Evolutionary conservation across 2,888 invertebrate genomes (phyloP), one percentile per base, ranked within the genome.

Genomic region (Pyralis farinalis): DNA sequence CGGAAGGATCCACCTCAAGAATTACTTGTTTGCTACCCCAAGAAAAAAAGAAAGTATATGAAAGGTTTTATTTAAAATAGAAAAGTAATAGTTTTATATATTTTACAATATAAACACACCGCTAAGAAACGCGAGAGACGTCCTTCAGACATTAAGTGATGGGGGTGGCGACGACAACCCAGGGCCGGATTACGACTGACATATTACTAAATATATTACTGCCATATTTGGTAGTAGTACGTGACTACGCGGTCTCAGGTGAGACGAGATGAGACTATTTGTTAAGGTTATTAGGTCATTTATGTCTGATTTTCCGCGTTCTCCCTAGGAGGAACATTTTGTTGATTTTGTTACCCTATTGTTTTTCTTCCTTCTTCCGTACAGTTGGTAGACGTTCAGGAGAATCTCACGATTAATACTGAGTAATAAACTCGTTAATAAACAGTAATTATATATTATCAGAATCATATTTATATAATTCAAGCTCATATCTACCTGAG

Each of bases 111-210:
- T 53, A 42, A 11, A 54, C 69, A 8, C 63, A 58, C 57, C 63
- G 47, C 55, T 58, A 75, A 64, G 73, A 69, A 79, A 80, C 64
- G 57, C 60, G 65, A 73, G 67, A 63, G 47, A 53, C 69, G 57
- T 79, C 80, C 75, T 77, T 71, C 70, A 63, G 62, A 65, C 71
- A 60, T 64, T 77, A 82, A 80, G 72, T 72, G 75, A 69, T 71
- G 66, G 77, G n/a, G 77, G 74, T 59, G 66, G 62, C 54, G 51
- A 59, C 56, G 66, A 70, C 63, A 62, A 45, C 46, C 53, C 82
- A 84, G 85, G 67, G 74, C 68, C 73, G 83, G 64, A 78, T 77
- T 75, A 63, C 51, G 55, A 46, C 58, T 72, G 81, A 83, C 67
- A 60, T 64, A 81, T 76, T 59, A 65, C 75, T 58, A 61, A 65